A percentile compares a stretch with the other conserved stretches of the same genome.
Evolutionary conservation across 2,888 invertebrate genomes (phyloP).

Genomic region (Eupithecia pulchellata): DNA sequence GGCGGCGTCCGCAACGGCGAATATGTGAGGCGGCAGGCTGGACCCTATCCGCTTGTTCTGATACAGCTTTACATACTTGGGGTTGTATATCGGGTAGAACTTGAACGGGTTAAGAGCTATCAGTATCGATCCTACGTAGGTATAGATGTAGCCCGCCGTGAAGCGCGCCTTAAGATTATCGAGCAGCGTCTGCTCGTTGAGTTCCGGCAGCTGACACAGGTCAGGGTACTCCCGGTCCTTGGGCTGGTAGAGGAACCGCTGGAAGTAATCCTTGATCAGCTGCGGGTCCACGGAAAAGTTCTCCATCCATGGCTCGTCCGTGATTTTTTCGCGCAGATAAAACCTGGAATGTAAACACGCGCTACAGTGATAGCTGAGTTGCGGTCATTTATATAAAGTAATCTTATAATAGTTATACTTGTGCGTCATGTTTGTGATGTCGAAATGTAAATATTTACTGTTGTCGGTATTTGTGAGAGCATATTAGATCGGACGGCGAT

Average conservation of each 20-base stretch:
- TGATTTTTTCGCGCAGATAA: constrained; percentile 94
- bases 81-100: constrained; percentile 98
- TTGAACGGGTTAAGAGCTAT: constrained; percentile 97
- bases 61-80: constrained; percentile 97
- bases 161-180: constrained; percentile 96
- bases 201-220: constrained; percentile 96
- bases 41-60: constrained; percentile 96
- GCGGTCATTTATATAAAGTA: constrained; percentile 35
- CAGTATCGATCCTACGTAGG: constrained; percentile 97
- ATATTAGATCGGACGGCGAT: constrained; percentile 66
- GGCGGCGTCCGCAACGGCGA: constrained; percentile 97
- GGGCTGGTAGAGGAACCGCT: constrained; percentile 95
- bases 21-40: constrained; percentile 97
- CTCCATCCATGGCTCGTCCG: constrained; percentile 94
- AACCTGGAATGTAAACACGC: constrained; percentile 85
- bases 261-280: constrained; percentile 96
- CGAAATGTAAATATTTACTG: constrained; percentile 62
- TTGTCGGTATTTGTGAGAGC: constrained; percentile 60
- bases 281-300: constrained; percentile 96
- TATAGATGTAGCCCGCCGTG: constrained; percentile 96
- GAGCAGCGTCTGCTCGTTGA: constrained; percentile 96
- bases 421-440: constrained; percentile 66
- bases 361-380: constrained; percentile 34
- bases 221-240: constrained; percentile 97
- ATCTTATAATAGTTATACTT: constrained; percentile 66